Evolutionary conservation across 1,140 invertebrate genomes (phyloP).

Genomic region (Drosophila ohnishii): DNA sequence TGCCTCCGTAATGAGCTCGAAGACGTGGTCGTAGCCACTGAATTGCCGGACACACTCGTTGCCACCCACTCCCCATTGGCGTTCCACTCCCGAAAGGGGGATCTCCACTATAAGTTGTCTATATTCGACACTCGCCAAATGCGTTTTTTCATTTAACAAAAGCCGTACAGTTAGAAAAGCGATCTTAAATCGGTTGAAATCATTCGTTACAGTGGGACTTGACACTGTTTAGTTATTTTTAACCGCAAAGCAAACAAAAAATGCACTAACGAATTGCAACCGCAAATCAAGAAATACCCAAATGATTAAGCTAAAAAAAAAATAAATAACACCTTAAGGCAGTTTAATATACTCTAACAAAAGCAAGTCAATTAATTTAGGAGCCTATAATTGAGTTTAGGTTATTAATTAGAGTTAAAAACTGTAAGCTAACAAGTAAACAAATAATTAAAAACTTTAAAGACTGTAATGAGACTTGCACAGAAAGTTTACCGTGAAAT

Average conservation of each 20-base stretch:
- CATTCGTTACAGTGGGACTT: slow-evolving; percentile 26
- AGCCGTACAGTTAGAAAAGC: slow-evolving; percentile 28
- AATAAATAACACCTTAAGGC: neutral
- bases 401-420: neutral
- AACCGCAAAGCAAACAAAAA: slow-evolving; percentile 1
- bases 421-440: neutral
- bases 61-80: slow-evolving; percentile 29
- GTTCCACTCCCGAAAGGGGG: slow-evolving; percentile 9
- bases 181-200: slow-evolving; percentile 9
- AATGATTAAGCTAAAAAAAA: slow-evolving; percentile 15
- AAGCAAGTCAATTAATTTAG: neutral
- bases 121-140: slow-evolving; percentile 62
- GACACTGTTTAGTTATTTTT: slow-evolving; percentile 15
- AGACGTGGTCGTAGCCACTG: slow-evolving; percentile 43
- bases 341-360: slow-evolving; percentile 4
- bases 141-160: slow-evolving; percentile 56
- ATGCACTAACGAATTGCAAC: slow-evolving; percentile 7
- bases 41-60: slow-evolving; percentile 52
- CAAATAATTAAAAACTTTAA: neutral
- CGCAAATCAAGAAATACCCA: slow-evolving; percentile 16
- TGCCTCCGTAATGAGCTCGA: slow-evolving; percentile 66
- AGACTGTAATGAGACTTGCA: neutral
- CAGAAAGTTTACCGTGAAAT: neutral
- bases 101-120: slow-evolving; percentile 58
- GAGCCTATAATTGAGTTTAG: neutral